These are phyloP conservation scores for Hofmannophila pseudospretella DNA, from an alignment of 2,888 invertebrate genomes.

Conservation along the genomic window DNA sequence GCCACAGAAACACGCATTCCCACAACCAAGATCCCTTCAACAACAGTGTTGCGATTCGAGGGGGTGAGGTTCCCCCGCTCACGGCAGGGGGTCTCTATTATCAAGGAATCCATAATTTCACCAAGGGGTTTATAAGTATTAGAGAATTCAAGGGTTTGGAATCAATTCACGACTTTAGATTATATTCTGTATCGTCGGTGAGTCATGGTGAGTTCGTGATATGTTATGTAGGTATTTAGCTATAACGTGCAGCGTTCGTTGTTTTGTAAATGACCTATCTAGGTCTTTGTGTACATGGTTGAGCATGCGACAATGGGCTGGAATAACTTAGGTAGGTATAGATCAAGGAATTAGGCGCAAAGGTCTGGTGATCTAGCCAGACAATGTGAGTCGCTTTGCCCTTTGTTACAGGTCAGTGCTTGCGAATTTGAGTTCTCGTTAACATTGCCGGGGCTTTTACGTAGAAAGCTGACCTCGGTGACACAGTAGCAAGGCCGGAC, in stretches of 20 bases:
- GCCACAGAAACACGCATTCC: not conserved
- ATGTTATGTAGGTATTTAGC: not conserved
- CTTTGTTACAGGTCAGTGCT: too few relatives aligned
- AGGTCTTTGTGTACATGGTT: too few relatives aligned
- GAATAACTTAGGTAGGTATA: too few relatives aligned
- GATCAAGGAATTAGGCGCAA: too few relatives aligned
- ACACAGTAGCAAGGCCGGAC: too few relatives aligned
- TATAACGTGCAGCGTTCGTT: not conserved
- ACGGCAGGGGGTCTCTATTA: conserved; percentile 1
- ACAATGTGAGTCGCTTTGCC: too few relatives aligned
- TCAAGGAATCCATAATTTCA: conserved; percentile 1
- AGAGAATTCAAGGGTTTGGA: not conserved
- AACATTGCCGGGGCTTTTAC: too few relatives aligned
- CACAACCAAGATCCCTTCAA: not conserved
- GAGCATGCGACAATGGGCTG: too few relatives aligned
- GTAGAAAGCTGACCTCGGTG: too few relatives aligned
- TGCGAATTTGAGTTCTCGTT: too few relatives aligned
- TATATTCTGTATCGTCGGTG: not conserved
- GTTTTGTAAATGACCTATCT: too few relatives aligned
- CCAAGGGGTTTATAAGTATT: not conserved
- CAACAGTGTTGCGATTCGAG: not conserved
- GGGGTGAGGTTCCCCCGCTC: not conserved
- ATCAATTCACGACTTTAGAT: not conserved
- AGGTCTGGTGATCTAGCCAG: too few relatives aligned
- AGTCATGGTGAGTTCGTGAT: not conserved